phyloP scores from a whole-genome alignment of 2,888 invertebrate genomes.

The Heliconius aoede region DNA sequence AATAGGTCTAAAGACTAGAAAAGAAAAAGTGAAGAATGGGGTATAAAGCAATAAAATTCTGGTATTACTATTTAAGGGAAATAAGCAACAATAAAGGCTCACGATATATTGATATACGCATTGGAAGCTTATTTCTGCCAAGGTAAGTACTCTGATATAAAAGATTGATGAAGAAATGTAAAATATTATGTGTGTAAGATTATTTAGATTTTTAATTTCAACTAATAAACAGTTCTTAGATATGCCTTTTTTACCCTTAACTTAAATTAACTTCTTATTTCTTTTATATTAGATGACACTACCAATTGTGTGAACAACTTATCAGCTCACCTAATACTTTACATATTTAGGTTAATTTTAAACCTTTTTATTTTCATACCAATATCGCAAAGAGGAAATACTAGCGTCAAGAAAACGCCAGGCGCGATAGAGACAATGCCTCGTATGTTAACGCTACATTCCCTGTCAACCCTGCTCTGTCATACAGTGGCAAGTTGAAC shows the following conservation, averaged over 20 bases:
- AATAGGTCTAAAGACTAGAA: no score
- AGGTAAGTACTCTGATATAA: no score
- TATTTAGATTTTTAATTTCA: no score
- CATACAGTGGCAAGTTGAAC: no score
- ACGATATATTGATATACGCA: not conserved
- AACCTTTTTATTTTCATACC: not conserved
- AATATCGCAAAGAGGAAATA: not conserved
- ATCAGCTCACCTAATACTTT: not conserved
- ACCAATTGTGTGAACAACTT: not conserved
- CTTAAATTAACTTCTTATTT: not conserved
- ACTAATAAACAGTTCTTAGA: not conserved
- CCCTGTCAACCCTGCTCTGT: not conserved
- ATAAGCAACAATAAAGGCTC: not conserved
- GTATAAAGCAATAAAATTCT: no score
- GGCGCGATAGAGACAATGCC: not conserved
- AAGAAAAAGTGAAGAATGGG: not conserved
- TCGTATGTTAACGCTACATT: not conserved
- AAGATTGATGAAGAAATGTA: no score
- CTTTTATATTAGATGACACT: not conserved
- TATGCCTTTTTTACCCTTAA: no score
- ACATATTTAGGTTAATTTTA: not conserved
- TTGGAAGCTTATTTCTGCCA: not conserved
- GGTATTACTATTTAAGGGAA: not conserved
- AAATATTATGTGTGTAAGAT: no score
- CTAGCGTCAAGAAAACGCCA: not conserved